Conservation (phyloP, 2,888 invertebrate species). For the Perdita meconis region DNA sequence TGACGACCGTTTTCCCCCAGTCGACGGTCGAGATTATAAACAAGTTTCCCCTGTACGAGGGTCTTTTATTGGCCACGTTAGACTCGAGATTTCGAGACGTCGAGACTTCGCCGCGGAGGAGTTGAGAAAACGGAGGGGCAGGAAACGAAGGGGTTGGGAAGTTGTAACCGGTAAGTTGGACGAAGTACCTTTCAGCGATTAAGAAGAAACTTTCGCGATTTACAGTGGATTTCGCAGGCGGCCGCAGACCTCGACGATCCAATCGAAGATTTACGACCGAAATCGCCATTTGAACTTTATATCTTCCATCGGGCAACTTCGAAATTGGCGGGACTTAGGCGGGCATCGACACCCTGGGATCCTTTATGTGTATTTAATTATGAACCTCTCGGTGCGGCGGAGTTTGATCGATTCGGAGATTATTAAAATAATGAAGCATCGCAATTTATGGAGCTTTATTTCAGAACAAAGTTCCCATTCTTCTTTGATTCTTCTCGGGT, state of each 20-base stretch:
- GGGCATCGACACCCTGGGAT: constrained; percentile 35
- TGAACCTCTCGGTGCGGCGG: background rate
- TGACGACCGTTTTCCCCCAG: background rate
- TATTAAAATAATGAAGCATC: background rate
- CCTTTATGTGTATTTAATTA: constrained; percentile 49
- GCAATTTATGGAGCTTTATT: too few relatives aligned
- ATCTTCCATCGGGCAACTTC: constrained; percentile 59
- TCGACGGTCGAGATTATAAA: constrained; percentile 21
- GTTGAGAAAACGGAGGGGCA: constrained; percentile 5
- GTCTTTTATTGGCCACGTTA: constrained; percentile 29
- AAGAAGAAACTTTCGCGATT: constrained; percentile 70
- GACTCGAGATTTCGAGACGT: constrained; percentile 12
- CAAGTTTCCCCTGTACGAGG: background rate
- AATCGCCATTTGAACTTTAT: constrained; percentile 70
- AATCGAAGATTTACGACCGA: constrained; percentile 67
- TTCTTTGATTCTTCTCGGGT: too few relatives aligned
- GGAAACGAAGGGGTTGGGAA: constrained; percentile 16
- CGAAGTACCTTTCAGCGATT: constrained; percentile 71
- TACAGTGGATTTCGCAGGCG: constrained; percentile 67
- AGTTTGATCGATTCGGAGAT: background rate
- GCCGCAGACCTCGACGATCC: constrained; percentile 64
- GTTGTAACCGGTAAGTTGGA: constrained; percentile 62
- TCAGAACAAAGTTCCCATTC: too few relatives aligned
- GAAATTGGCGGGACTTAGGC: constrained; percentile 52
- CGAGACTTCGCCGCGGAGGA: background rate